A percentile compares a stretch with the other conserved stretches of the same genome.
Evolutionary conservation across 2,888 invertebrate species (phyloP).

Genomic region (Meandrusa payeni): DNA sequence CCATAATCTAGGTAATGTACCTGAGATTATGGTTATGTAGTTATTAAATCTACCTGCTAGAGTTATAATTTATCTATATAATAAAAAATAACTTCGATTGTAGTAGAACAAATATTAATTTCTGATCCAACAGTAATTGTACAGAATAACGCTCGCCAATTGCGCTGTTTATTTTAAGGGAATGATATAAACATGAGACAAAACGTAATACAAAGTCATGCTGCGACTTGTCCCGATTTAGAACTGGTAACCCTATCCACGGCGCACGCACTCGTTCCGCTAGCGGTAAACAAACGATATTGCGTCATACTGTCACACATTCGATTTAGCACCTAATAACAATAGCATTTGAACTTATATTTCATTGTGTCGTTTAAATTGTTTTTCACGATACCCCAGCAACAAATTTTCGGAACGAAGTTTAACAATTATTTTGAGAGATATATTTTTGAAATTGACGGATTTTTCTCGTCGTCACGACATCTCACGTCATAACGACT

Average conservation of each 20-base stretch:
- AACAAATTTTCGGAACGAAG: constrained; percentile 39
- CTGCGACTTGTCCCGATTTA: constrained; percentile 14
- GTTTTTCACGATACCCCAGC: constrained; percentile 53
- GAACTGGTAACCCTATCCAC: constrained; percentile 21
- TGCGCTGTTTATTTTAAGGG: no score
- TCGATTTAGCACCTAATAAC: constrained; percentile 46
- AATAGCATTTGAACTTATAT: constrained; percentile 34
- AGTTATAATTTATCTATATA: no score
- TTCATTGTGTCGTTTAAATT: constrained; percentile 43
- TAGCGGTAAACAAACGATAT: constrained; percentile 69
- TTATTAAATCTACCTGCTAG: no score
- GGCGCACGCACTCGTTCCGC: constrained; percentile 44
- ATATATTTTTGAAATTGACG: no score
- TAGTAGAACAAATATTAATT: no score
- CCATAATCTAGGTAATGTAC: no score
- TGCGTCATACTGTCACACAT: constrained; percentile 54
- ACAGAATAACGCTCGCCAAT: no score
- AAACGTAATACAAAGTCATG: constrained; percentile 50
- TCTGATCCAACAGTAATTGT: no score
- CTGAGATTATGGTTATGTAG: no score
- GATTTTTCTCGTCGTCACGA: no score
- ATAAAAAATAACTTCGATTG: no score
- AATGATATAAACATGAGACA: background rate
- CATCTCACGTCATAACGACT: no score
- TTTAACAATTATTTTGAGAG: constrained; percentile 22